Percentiles rank a stretch among this genome's conserved stretches.
Conservation (phyloP, 2,797 vertebrate genomes). For the Aeoliscus strigatus region DNA sequence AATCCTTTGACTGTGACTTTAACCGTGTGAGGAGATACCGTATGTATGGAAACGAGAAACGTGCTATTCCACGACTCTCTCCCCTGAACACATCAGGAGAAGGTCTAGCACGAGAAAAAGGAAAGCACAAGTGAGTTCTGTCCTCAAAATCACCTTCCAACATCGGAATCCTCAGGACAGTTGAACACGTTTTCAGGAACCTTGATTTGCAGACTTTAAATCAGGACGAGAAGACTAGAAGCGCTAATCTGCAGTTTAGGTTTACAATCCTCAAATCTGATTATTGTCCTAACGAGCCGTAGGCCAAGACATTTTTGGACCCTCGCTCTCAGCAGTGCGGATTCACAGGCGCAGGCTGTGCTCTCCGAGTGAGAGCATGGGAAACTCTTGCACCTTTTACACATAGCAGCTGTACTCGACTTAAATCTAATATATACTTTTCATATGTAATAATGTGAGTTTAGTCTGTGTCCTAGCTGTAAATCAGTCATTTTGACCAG, state of each 20-base stretch:
- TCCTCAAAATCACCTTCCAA: slow-evolving; percentile 8
- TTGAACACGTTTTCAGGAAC: slow-evolving; percentile 4
- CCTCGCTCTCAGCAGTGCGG: slow-evolving; percentile 26
- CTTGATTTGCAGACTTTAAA: slow-evolving; percentile 16
- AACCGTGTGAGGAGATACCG: no score
- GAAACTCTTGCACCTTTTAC: slow-evolving; percentile 50
- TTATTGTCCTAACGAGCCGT: slow-evolving; percentile 31
- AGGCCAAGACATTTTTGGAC: slow-evolving; percentile 27
- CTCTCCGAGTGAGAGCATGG: slow-evolving; percentile 41
- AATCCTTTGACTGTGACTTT: no score
- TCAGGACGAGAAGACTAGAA: slow-evolving; percentile 17
- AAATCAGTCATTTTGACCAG: slow-evolving; percentile 76
- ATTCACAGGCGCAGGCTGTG: slow-evolving; percentile 18
- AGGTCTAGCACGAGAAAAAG: no score
- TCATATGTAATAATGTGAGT: slow-evolving; percentile 71
- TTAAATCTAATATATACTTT: slow-evolving; percentile 57
- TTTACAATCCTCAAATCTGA: slow-evolving; percentile 27
- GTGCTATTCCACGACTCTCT: no score
- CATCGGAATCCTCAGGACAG: slow-evolving; percentile 6
- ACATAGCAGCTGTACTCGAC: slow-evolving; percentile 56
- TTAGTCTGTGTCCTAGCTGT: slow-evolving; percentile 66
- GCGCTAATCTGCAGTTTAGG: slow-evolving; percentile 12
- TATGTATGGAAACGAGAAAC: no score
- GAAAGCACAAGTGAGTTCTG: no score
- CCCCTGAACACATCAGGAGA: no score